These are phyloP conservation scores for Thelaira solivaga DNA, from an alignment of 2,888 invertebrate species.

Conservation along the genomic window DNA sequence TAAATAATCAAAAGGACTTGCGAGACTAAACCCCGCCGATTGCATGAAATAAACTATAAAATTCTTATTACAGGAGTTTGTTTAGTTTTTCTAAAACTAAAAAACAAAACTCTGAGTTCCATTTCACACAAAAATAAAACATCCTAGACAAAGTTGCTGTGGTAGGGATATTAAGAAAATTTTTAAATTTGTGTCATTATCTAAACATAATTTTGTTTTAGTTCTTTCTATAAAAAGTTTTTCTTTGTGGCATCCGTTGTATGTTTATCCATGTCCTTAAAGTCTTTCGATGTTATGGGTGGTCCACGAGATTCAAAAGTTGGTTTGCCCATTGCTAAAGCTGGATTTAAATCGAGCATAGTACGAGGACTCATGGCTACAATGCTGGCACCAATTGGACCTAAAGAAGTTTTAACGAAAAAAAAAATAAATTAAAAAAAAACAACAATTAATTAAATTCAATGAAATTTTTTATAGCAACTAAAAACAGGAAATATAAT, in stretches of 20 bases:
- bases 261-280: conserved; percentile 65
- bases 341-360: conserved; percentile 76
- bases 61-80: no score
- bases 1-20: no score
- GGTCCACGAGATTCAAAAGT: conserved; percentile 74
- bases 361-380: conserved; percentile 77
- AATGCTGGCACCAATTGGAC: conserved; percentile 77
- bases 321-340: conserved; percentile 77
- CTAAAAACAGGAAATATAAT: background rate
- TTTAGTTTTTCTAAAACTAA: background rate
- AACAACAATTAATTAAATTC: background rate
- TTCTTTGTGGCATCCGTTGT: conserved; percentile 66
- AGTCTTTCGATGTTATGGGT: conserved; percentile 69
- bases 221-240: conserved; percentile 66
- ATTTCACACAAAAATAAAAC: background rate
- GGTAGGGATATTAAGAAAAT: background rate
- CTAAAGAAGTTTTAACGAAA: conserved; percentile 63
- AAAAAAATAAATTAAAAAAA: background rate
- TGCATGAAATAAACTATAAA: no score
- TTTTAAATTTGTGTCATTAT: background rate
- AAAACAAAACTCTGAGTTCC: background rate
- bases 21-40: no score
- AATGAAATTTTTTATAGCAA: background rate
- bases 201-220: conserved; percentile 15
- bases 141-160: background rate